Evolutionary conservation across 2,888 invertebrate species (phyloP), one percentile per base, ranked within the genome.

Genomic region (Chymomyza fuscimana): DNA sequence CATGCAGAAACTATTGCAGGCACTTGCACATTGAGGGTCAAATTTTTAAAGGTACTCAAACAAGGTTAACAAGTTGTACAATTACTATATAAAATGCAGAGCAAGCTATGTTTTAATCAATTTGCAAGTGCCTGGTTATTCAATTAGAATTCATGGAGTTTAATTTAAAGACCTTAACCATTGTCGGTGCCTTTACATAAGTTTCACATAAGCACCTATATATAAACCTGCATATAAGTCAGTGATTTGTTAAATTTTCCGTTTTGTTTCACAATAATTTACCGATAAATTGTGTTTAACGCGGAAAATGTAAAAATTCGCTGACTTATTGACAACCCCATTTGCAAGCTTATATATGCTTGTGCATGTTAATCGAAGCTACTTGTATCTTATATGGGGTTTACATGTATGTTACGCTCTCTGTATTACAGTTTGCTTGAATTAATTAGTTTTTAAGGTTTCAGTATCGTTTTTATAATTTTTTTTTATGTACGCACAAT

Each of bases 41-140:
- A 54, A 19, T n/a, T 36, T 29, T 51, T 12, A 46, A 46, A 46
- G 12, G 10, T 46, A 46, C 40, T 46, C 40, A 46, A 46, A 46
- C 40, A 46, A 46, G 12, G 10, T 46, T 66, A 16, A 63, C 63
- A 19, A 51, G 40, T 56, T 70, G 16, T 60, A 25, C 73, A 67
- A 75, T 79, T 71, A 63, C 52, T 67, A 67, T 80, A 81, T 80
- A 70, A 81, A 82, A 81, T 82, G 84, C 83, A 86, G 79, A 86
- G 76, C 64, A 83, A 46, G 40, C 12, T 46, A 12, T 12, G 12
- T 15, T 10, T 12, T 12, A 10, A 46, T 12, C 40, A 46, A 46
- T 46, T 12, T 12, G 40, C 40, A 46, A 46, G 40, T 46, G 40
- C 12, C 40, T 7, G 40, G 10, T 46, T 46, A 4, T 46, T 3